Evolutionary conservation across 2,888 invertebrate species (phyloP).

Genomic region (Standfussiana lucernea): DNA sequence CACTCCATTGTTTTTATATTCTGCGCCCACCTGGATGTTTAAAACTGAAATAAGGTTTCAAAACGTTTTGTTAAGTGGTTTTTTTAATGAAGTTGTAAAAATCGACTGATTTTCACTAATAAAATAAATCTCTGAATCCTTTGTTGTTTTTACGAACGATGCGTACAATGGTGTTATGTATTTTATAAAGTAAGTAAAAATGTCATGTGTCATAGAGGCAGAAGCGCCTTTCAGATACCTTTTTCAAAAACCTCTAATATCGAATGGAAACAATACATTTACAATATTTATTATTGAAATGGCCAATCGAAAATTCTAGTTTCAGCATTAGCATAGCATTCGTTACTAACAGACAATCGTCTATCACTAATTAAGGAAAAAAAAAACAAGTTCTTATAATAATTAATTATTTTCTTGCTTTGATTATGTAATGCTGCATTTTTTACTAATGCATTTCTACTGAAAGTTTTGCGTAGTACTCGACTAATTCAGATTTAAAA

Average conservation of each 20-base stretch:
- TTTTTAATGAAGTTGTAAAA: neutral
- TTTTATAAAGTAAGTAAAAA: neutral
- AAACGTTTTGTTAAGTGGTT: conserved; percentile 19
- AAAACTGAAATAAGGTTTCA: conserved; percentile 59
- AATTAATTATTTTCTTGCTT: too few species aligned
- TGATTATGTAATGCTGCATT: neutral
- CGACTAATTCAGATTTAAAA: neutral
- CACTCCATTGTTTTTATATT: conserved; percentile 53
- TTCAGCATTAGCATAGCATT: too few species aligned
- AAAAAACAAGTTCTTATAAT: too few species aligned
- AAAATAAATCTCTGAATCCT: neutral
- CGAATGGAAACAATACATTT: neutral
- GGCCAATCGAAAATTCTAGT: neutral
- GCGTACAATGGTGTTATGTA: neutral
- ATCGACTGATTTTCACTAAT: neutral
- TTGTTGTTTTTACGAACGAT: neutral
- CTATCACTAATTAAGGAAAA: neutral
- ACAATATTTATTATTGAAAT: neutral
- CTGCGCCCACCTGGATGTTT: conserved; percentile 44
- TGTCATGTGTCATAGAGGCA: neutral
- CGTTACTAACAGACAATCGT: neutral
- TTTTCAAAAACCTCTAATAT: neutral
- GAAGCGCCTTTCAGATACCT: neutral
- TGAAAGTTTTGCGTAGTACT: neutral
- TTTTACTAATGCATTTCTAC: neutral